Evolutionary conservation across 2,113 vertebrate species (phyloP).

Genomic region (Dryoscopus gambensis): DNA sequence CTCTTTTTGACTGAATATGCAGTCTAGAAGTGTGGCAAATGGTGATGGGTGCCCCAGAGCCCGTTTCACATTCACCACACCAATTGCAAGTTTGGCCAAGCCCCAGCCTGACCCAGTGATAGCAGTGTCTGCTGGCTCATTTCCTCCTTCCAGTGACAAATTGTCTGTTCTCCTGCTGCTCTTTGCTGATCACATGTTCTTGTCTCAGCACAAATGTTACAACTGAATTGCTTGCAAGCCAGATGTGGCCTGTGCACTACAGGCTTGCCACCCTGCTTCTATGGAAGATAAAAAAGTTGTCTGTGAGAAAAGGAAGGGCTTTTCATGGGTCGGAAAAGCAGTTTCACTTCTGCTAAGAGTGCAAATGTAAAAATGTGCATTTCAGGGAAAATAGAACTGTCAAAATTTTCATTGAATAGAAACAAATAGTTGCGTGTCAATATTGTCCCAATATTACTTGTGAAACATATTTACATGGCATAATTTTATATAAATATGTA

Average conservation of each 20-base stretch:
- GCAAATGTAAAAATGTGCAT: background rate
- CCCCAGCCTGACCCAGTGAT: background rate
- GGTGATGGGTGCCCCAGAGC: background rate
- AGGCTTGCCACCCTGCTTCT: background rate
- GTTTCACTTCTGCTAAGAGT: background rate
- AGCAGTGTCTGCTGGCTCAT: background rate
- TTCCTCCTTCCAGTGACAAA: background rate
- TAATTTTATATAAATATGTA: background rate
- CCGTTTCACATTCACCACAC: background rate
- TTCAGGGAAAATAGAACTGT: background rate
- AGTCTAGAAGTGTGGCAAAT: background rate
- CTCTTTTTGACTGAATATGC: background rate
- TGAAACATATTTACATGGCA: background rate
- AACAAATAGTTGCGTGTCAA: background rate
- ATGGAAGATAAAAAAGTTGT: background rate
- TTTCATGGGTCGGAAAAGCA: background rate
- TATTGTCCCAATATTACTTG: background rate
- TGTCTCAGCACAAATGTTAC: background rate
- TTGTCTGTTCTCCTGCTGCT: background rate
- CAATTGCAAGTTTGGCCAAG: background rate
- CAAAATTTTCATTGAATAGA: background rate
- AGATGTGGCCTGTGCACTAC: background rate
- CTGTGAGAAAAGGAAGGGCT: background rate
- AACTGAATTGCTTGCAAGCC: background rate
- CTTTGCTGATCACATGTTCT: background rate